Base-by-base conservation (phyloP, 1,140 invertebrate genomes). In the Sitobion miscanthi region DNA sequence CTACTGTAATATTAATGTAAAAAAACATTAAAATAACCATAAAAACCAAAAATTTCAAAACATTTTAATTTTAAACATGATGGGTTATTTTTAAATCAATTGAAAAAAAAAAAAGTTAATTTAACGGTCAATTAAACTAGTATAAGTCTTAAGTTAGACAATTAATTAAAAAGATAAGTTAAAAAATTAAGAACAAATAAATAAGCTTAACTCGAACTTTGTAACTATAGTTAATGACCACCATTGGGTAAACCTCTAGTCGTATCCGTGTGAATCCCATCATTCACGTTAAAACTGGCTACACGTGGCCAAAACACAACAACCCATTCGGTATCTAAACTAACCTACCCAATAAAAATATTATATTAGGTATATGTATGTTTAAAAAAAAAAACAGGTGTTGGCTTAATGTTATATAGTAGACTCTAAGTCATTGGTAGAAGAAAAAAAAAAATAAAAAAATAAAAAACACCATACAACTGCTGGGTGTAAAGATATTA, bases 401-500 rank as follows among this genome's bases (percentile, higher is more conserved):
- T 83, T 38, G 21, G 77, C 6, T 83, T 23, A 83, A 83, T 38
- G 8, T 20, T 38, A 83, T 38, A 77, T 6, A n/a, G n/a, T 77
- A 35, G 23, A 42, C 38, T 85, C 38, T 14, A 85, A 85, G 83
- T 85, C 21, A 23, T 85, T 45, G 45, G 21, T 21, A 5, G 25
- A 45, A 86, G 47, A 47, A 47, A 86, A 83, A 83, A 83, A 20
- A 83, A 38, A 69, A 35, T 35, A 35, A 35, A 35, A 35, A 35
- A 35, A 35, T 35, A 85, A 30, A 38, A 85, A 45, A 85, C 20
- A 4, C 30, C 86, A 49, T 49, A 87, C 52, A 87, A 87, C 52
- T 30, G 52, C n/a, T 38, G 86, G 45, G 86, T 47, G 86, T 87
- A 47, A 52, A 88, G 20, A 88, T 88, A 52, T 88, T 88, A 88